These are phyloP conservation scores for Forbesichthys agassizii DNA, from an alignment of 2,113 vertebrate species.

Conservation along the genomic window DNA sequence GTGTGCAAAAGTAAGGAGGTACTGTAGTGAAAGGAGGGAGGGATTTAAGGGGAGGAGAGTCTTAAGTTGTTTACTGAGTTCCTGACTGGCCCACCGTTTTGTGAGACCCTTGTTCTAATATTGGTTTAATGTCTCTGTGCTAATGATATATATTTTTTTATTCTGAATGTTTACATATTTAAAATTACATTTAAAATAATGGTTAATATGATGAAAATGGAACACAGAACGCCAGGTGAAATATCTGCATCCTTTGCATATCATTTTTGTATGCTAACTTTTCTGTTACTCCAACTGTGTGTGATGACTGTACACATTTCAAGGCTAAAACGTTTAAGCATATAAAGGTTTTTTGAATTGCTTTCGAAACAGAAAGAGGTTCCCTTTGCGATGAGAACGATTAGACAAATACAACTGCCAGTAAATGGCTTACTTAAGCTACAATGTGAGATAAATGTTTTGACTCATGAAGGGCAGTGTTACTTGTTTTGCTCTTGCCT, in stretches of 20 bases:
- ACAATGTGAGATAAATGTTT: constrained; percentile 45
- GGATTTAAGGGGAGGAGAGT: constrained; percentile 38
- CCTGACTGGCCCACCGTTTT: constrained; percentile 49
- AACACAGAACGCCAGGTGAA: not conserved
- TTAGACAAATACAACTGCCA: constrained; percentile 27
- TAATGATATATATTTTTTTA: not conserved
- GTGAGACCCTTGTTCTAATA: constrained; percentile 31
- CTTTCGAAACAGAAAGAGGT: constrained; percentile 17
- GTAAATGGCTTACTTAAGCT: constrained; percentile 36
- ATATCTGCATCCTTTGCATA: not conserved
- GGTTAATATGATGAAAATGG: constrained; percentile 17
- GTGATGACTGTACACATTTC: not conserved
- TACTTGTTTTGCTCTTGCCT: constrained; percentile 2
- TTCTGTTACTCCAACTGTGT: not conserved
- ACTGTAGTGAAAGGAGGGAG: constrained; percentile 50
- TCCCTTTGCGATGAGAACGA: constrained; percentile 19
- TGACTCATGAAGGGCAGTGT: constrained; percentile 34
- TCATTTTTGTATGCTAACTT: too few species aligned
- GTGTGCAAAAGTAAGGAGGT: constrained; percentile 75
- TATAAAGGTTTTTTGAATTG: constrained; percentile 6
- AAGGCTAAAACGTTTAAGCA: not conserved
- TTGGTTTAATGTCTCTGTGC: constrained; percentile 22
- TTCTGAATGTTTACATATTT: not conserved
- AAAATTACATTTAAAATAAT: not conserved
- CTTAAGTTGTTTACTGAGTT: constrained; percentile 75